Evolutionary conservation across 1,140 invertebrate genomes (phyloP), one percentile per base, ranked within the genome.

Genomic region (Steinernema feltiae): DNA sequence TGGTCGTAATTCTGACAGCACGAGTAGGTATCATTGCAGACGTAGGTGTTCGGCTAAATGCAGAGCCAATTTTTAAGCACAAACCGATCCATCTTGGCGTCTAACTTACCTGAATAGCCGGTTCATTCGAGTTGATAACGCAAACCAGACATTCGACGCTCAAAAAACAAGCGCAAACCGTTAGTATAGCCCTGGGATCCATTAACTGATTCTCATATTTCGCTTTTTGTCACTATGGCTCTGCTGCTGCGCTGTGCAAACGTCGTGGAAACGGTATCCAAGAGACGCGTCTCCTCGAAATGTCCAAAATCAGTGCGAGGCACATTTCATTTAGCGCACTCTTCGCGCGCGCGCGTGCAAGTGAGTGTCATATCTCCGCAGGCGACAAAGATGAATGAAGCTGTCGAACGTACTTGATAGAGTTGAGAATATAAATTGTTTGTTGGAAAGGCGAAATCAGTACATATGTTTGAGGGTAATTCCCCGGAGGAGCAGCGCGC

Each of bases 361-460:
- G 7, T 46, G 41, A 12, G 41, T 46, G 41, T 46, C 41, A 46
- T 46, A 46, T 46, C 41, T 7, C 41, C 41, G n/a, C n/a, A n/a
- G n/a, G n/a, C 24, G 53, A 63, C 12, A 63, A 63, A 15, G 53
- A 63, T 27, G 24, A 27, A 63, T 63, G 53, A 63, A 63, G 53
- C 53, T 63, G 53, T 63, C 53, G 24, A n/a, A 63, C 24, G 53
- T 63, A 63, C 53, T 63, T 63, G 53, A 63, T 63, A 27, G 24
- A 63, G 24, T 63, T 63, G 24, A 63, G 53, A 63, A 63, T 63
- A 63, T 63, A 63, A 63, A 63, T 63, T 63, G 53, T 63, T 63
- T 63, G 53, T 63, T 63, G 24, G 53, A 27, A 46, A 63, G 53
- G 24, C 53, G 53, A 63, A 63, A 63, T 63, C 53, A 63, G 53